These are phyloP conservation scores for Drosophila azteca DNA, from an alignment of 1,140 invertebrate genomes.

Conservation along the genomic window DNA sequence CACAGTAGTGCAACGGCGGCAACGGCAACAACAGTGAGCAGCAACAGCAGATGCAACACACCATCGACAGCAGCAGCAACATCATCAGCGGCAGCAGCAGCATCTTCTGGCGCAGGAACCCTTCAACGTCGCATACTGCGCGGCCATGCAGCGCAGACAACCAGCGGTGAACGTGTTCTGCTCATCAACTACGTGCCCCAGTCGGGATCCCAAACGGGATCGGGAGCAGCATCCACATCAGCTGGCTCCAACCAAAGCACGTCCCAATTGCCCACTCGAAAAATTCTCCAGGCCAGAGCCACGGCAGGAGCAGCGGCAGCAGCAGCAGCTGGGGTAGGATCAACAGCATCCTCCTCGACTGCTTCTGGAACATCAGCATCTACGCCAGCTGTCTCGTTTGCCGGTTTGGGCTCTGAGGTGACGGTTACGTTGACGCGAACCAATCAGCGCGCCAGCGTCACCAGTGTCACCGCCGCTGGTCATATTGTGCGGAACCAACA, in stretches of 20 bases:
- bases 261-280: conserved; percentile 75
- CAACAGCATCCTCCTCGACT: conserved; percentile 12
- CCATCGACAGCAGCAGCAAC: conserved; percentile 42
- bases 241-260: conserved; percentile 32
- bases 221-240: conserved; percentile 44
- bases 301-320: conserved; percentile 58
- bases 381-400: conserved; percentile 73
- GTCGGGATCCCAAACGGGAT: conserved; percentile 39
- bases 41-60: conserved; percentile 48
- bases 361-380: conserved; percentile 27
- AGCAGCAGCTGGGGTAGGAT: conserved; percentile 29
- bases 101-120: conserved; percentile 27
- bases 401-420: conserved; percentile 80
- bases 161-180: conserved; percentile 77
- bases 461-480: conserved; percentile 75
- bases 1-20: conserved; percentile 46
- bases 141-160: conserved; percentile 78
- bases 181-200: conserved; percentile 82
- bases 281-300: conserved; percentile 79
- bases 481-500: conserved; percentile 82
- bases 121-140: conserved; percentile 71
- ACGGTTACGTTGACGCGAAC: conserved; percentile 78
- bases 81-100: conserved; percentile 30
- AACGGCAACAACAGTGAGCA: conserved; percentile 47
- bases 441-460: conserved; percentile 67